A percentile compares a stretch with the other conserved stretches of the same genome.
Conservation (phyloP, 1,140 invertebrate species). For the Nasonia vitripennis region DNA sequence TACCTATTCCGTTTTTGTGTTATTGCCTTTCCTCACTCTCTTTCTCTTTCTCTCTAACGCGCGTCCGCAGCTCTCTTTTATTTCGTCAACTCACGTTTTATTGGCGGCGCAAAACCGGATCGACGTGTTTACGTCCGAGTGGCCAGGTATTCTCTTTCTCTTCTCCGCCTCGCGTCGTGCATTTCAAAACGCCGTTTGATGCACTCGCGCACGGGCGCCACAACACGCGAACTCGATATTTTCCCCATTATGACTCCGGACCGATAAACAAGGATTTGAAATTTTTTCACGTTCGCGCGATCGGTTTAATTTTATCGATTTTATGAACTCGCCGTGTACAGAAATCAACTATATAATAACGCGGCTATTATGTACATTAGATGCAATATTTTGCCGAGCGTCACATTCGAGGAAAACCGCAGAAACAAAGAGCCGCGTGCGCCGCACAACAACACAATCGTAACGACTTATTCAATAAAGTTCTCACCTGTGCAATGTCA, state of each 20-base stretch:
- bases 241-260: constrained; percentile 1
- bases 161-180: neutral
- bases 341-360: no score
- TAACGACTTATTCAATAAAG: constrained; percentile 17
- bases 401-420: neutral
- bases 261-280: constrained; percentile 7
- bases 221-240: neutral
- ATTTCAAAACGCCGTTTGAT: constrained; percentile 37
- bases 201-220: neutral
- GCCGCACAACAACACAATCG: neutral
- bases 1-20: neutral
- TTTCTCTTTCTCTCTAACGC: neutral
- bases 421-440: neutral
- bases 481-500: constrained; percentile 18
- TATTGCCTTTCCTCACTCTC: neutral
- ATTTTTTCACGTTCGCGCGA: neutral
- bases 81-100: constrained; percentile 35
- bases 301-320: neutral
- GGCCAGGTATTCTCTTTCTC: constrained; percentile 34
- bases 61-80: neutral
- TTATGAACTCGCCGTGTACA: no score
- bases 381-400: neutral
- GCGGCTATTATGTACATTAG: neutral
- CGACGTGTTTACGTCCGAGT: constrained; percentile 58
- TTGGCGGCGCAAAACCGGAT: constrained; percentile 58